Base-by-base conservation (phyloP, 2,888 invertebrate genomes). In the Tetanocera ferruginea region DNA sequence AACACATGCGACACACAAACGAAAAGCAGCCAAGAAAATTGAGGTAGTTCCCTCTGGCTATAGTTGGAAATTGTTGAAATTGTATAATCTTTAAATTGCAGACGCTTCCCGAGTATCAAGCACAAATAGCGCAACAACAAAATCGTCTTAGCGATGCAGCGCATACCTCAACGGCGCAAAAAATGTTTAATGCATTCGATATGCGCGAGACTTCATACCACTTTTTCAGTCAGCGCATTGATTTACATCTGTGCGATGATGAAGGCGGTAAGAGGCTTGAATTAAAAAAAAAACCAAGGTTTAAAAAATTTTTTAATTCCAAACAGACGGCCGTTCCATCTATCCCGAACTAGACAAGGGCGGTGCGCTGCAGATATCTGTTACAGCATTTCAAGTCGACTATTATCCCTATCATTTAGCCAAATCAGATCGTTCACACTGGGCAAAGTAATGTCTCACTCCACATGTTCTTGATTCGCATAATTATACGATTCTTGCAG, bases 151-250 rank as follows among this genome's bases (percentile, higher is more conserved):
- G 83, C 43, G 80, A 87, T 86, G 25, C 90, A 88, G 80, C 91
- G 88, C 80, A 90, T 86, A 77, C 84, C 34, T 84, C 88, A 5
- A 84, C 87, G 28, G 86, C 87, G 0, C 92, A 92, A 77, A 93
- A 94, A 82, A 92, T 95, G 89, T 98, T 97, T 90, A 93, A 94
- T 43, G 93, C 93, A 69, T 97, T 96, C 88, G 98, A 99, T 91
- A 97, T 99, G n/a, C 92, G 95, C 0, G 98, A 99, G 91, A 99
- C 99, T 0, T 99, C 98, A 0, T 98, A 98, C 91, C 99, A 99
- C 90, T 94, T 99, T 87, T 93, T 96, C 72, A 96, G 96, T 77
- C 96, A 97, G 81, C 93, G 97, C 85, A 96, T 99, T 85, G 98
- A 99, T 90, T 91, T 99, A 79, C 99, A 99, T 90, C 92, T 99